Evolutionary conservation across 2,888 invertebrate species (phyloP), one percentile per base, ranked within the genome.

Genomic region (Dione vanillae): DNA sequence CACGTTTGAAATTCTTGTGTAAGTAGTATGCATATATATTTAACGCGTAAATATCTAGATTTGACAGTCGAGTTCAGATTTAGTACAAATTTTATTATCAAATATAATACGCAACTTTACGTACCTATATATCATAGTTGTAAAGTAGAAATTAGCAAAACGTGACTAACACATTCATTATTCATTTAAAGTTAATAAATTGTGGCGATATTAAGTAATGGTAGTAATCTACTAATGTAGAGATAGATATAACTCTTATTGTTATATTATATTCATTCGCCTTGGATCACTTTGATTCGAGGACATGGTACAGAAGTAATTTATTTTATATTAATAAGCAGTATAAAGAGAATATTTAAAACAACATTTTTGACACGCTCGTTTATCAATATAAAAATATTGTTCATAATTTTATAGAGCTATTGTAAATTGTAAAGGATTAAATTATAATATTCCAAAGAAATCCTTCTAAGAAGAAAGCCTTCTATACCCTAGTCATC

Each of bases 161-260:
- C 72, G 67, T 72, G 74, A 72, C 67, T 67, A 70, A 74, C 71
- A 66, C 73, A 71, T 73, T 71, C 69, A 69, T 73, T 73, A 73
- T 73, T 74, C 71, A 74, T 72, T 27, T 74, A 74, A 65, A 67
- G 67, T 74, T 72, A 67, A 74, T 74, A 74, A 74, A 74, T 74
- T 74, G 65, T 67, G 61, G n/a, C 49, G 67, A 64, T 67, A 69
- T 74, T 72, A 49, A 45, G 61, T 67, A 74, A 65, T 52, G 56
- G 49, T 69, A 19, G 56, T 65, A 61, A 54, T 67, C 45, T 54
- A 70, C 58, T 67, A 69, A 70, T 70, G 56, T 69, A 64, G 45
- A 54, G 37, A 54, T 40, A 62, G 49, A 62, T 54, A 62, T 68
- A 62, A 64, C n/a, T 68, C 45, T 54, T 68, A 62, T 68, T 62